Evolutionary conservation across 2,113 vertebrate species (phyloP).

Genomic region (Poeciliopsis retropinna): DNA sequence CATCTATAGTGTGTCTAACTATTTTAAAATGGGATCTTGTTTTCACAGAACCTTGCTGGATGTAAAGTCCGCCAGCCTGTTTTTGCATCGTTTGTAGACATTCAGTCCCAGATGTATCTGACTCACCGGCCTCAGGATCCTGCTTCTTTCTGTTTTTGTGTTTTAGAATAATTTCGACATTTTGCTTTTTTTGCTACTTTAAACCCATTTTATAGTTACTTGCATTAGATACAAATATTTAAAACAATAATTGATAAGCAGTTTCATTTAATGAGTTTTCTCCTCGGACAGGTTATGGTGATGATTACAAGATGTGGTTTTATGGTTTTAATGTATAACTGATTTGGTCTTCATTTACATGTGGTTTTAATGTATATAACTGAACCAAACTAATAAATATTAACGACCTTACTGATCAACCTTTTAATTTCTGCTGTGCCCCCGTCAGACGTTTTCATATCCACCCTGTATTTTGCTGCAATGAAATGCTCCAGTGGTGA

Average conservation of each 20-base stretch:
- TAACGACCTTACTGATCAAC: background rate
- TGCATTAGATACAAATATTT: background rate
- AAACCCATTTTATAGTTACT: background rate
- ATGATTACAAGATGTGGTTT: background rate
- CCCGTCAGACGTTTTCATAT: too few relatives aligned
- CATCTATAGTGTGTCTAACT: background rate
- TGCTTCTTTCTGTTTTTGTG: background rate
- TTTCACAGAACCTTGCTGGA: background rate
- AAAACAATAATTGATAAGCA: background rate
- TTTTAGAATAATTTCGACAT: background rate
- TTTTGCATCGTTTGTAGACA: background rate
- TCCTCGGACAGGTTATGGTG: background rate
- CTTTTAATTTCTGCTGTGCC: too few relatives aligned
- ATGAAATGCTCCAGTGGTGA: too few relatives aligned
- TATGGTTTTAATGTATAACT: too few relatives aligned
- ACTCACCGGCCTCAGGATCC: background rate
- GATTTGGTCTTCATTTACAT: too few relatives aligned
- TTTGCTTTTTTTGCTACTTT: background rate
- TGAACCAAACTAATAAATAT: too few relatives aligned
- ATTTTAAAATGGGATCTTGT: background rate
- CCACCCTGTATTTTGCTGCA: too few relatives aligned
- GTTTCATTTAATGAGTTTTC: background rate
- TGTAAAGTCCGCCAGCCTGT: background rate
- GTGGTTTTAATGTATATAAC: background rate
- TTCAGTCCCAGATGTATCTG: background rate